phyloP scores from a whole-genome alignment of 2,113 vertebrate species.

The Pholis gunnellus region DNA sequence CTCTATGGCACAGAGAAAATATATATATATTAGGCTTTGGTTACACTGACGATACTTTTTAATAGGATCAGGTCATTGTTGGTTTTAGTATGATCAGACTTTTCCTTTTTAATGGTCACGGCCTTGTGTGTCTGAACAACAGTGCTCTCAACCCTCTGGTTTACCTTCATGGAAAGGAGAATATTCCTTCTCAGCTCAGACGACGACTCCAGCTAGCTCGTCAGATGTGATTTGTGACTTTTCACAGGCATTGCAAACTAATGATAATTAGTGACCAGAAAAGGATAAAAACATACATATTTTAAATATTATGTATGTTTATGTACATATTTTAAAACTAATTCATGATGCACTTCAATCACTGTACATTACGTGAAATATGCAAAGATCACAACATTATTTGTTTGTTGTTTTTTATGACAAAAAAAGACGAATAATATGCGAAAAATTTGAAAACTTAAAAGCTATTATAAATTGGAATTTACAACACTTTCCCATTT shows the following conservation, averaged over 20 bases:
- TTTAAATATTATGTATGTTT: too few species aligned
- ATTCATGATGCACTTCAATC: neutral
- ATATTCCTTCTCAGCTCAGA: constrained; percentile 54
- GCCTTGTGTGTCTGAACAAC: constrained; percentile 83
- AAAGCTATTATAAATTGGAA: neutral
- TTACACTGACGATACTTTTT: too few species aligned
- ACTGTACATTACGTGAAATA: neutral
- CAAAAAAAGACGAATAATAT: neutral
- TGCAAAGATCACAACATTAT: neutral
- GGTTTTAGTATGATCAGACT: too few species aligned
- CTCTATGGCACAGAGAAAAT: too few species aligned
- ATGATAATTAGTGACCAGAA: neutral
- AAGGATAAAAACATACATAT: neutral
- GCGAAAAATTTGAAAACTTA: neutral
- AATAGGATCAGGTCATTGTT: too few species aligned
- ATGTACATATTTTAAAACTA: neutral
- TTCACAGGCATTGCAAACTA: neutral
- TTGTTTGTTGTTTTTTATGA: neutral
- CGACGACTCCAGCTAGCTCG: neutral
- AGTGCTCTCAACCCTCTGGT: constrained; percentile 87
- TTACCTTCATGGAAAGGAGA: constrained; percentile 78
- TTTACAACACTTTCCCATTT: neutral
- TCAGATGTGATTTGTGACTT: neutral
- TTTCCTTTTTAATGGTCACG: constrained; percentile 58
- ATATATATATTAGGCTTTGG: too few species aligned